Evolutionary conservation across 1,140 invertebrate species (phyloP).

Genomic region (Zaprionus ornatus): DNA sequence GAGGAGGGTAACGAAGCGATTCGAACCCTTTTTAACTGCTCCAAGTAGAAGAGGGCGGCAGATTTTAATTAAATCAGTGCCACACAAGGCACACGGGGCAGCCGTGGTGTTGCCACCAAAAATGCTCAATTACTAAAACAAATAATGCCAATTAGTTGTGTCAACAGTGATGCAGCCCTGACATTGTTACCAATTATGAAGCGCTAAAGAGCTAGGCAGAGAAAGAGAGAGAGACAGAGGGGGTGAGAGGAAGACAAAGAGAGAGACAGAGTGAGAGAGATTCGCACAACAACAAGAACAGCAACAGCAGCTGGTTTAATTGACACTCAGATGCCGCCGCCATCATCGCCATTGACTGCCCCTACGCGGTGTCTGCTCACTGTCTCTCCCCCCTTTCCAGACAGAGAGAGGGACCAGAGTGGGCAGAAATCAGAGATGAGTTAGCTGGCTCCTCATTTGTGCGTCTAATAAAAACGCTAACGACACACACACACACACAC

Average conservation of each 20-base stretch:
- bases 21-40: constrained; percentile 53
- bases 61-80: constrained; percentile 83
- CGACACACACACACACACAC: constrained; percentile 53
- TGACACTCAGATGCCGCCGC: constrained; percentile 74
- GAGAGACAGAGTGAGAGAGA: not conserved
- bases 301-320: constrained; percentile 61
- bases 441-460: constrained; percentile 60
- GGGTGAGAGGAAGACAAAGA: too few species aligned
- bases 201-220: constrained; percentile 46
- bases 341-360: constrained; percentile 57
- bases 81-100: constrained; percentile 16
- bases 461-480: constrained; percentile 76
- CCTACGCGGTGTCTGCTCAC: too few species aligned
- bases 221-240: too few species aligned
- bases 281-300: constrained; percentile 5
- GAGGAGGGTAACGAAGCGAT: constrained; percentile 7
- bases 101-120: constrained; percentile 48
- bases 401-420: not conserved
- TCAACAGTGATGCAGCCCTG: constrained; percentile 62
- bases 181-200: constrained; percentile 58
- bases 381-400: not conserved
- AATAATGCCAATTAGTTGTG: constrained; percentile 84
- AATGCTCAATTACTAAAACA: constrained; percentile 83
- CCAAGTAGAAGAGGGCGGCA: constrained; percentile 24
- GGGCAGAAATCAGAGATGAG: constrained; percentile 27